These are phyloP conservation scores for Catalaphyllia jardinei DNA, from an alignment of 64 coral and sea anemone species.

Conservation along the genomic window DNA sequence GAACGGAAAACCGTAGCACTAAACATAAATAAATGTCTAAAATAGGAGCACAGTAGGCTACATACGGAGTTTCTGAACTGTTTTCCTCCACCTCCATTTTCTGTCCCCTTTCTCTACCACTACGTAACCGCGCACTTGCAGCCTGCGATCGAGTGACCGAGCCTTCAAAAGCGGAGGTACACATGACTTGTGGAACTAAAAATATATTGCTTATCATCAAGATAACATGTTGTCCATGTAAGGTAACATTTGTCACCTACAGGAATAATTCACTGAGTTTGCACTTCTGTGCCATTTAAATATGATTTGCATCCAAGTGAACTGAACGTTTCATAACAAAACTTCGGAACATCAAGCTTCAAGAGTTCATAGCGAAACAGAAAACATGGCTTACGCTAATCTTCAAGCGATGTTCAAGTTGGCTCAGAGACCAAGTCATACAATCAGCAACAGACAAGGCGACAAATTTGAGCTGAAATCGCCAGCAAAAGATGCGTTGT, in stretches of 20 bases:
- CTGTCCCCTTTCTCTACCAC: neutral
- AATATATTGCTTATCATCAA: neutral
- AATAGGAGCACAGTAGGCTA: neutral
- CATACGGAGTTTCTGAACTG: conserved; percentile 67
- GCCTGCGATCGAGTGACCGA: neutral
- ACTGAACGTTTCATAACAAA: neutral
- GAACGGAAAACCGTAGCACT: neutral
- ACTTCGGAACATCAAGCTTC: neutral
- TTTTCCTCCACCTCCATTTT: conserved; percentile 84
- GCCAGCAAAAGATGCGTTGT: conserved; percentile 14
- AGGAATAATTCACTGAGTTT: conserved; percentile 1
- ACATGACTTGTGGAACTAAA: neutral
- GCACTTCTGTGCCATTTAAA: neutral
- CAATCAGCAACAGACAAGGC: conserved; percentile 37
- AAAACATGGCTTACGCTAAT: conserved; percentile 24
- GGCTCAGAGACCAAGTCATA: conserved; percentile 52
- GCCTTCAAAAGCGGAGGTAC: neutral
- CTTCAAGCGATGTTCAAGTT: conserved; percentile 43
- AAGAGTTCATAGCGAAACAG: neutral
- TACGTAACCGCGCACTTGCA: neutral
- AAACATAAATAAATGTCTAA: neutral
- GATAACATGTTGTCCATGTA: neutral
- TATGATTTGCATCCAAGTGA: neutral
- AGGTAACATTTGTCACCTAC: neutral
- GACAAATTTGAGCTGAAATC: conserved; percentile 46